Evolutionary conservation across 2,113 vertebrate species (phyloP), one percentile per base, ranked within the genome.

Genomic region (Aphyosemion australe): DNA sequence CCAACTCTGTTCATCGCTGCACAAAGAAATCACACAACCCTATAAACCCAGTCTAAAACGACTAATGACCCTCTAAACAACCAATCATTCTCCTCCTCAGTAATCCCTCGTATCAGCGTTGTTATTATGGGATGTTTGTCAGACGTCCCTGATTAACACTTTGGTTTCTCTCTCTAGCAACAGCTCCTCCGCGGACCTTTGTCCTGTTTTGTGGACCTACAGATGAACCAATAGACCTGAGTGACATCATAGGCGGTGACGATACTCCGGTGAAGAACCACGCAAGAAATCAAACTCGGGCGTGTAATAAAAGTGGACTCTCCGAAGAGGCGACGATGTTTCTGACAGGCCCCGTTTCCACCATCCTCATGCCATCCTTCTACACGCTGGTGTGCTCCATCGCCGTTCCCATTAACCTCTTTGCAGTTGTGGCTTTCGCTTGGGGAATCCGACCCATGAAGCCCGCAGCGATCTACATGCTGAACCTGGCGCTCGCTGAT

Each of bases 381-480:
- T 99, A 99, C 85, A 90, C 90, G 0, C 32, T 94, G 1, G 93
- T 98, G 61, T 90, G 94, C 41, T 8, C 90, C 8, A 34, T 95
- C 65, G 96, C 96, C 47, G 80, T 96, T 0, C 96, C 96, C 5
- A 84, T 98, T 12, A 99, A 99, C 74, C 0, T 93, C 26, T 79
- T 91, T 19, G 95, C 96, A 0, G 71, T 96, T 8, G 20, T 93
- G 0, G 90, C 95, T 69, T 97, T 99, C 59, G 3, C 92, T 16
- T 69, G 83, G 43, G 92, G 90, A 65, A 93, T 97, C 86, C 93
- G 92, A 13, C 76, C 95, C 1, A 93, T 94, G 83, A 98, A 96
- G 74, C 95, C 97, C 0, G 94, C 97, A 0, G 87, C 92, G 13
- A 91, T 98, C 20, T 99, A 96, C 74, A 96, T 99, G 97, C 50